Percentiles rank a stretch among this genome's conserved stretches.
phyloP scores from a whole-genome alignment of 2,888 invertebrate species.

The Leucania comma region DNA sequence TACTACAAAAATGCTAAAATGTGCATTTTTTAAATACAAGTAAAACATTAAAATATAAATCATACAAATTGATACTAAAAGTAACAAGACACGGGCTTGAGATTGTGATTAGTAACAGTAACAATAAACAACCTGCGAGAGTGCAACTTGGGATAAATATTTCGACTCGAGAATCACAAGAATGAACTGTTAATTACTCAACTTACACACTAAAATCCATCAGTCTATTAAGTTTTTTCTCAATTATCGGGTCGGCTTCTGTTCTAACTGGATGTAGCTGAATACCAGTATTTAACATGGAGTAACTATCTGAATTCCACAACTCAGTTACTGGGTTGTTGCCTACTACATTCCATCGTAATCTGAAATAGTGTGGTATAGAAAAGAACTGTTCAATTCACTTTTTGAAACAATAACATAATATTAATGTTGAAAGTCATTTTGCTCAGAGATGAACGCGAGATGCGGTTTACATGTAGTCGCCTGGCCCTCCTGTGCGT shows the following conservation, averaged over 20 bases:
- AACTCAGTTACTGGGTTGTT: too few relatives aligned
- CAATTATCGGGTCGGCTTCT: too few relatives aligned
- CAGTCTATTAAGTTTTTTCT: too few relatives aligned
- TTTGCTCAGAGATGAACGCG: constrained; percentile 92
- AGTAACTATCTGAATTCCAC: too few relatives aligned
- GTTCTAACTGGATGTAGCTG: too few relatives aligned
- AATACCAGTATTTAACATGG: too few relatives aligned
- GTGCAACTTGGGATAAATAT: not conserved
- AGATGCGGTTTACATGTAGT: constrained; percentile 96
- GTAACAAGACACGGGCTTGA: too few relatives aligned
- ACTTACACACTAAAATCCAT: not conserved
- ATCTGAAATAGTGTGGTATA: not conserved
- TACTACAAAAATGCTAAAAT: too few relatives aligned
- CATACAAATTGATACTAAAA: too few relatives aligned
- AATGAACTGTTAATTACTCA: not conserved
- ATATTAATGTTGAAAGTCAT: constrained; percentile 4
- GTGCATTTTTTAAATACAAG: too few relatives aligned
- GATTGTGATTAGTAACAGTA: not conserved
- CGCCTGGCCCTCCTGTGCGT: constrained; percentile 95
- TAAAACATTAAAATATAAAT: too few relatives aligned
- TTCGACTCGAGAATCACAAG: too few relatives aligned
- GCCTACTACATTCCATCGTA: not conserved
- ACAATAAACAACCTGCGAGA: not conserved
- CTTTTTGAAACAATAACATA: not conserved
- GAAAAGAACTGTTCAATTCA: not conserved